Conservation (phyloP, 2,888 invertebrate species). For the Xestia xanthographa region DNA sequence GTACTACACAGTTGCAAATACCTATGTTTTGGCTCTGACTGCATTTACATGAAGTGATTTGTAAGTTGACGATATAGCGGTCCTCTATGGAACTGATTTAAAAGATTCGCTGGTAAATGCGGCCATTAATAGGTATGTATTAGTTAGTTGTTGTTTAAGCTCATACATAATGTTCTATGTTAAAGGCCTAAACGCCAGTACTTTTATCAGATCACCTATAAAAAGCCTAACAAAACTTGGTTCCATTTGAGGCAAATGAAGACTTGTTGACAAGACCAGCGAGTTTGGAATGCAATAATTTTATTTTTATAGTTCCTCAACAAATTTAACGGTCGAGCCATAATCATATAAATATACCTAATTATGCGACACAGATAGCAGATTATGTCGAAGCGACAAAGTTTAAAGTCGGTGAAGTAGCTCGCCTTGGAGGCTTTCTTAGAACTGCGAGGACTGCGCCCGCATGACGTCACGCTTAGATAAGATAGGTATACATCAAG, state of each 20-base stretch:
- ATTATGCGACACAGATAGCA: slow-evolving; percentile 24
- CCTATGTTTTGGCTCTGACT: neutral
- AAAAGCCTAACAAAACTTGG: too few relatives aligned
- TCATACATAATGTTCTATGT: too few relatives aligned
- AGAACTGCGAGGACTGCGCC: slow-evolving; percentile 54
- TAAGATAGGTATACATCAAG: neutral
- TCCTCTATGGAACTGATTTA: neutral
- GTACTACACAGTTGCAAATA: too few relatives aligned
- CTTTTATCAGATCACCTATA: too few relatives aligned
- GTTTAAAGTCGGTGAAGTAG: slow-evolving; percentile 53
- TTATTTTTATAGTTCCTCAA: neutral
- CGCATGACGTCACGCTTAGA: slow-evolving; percentile 46
- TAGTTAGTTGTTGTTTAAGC: too few relatives aligned
- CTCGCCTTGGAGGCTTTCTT: slow-evolving; percentile 65
- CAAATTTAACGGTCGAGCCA: slow-evolving; percentile 1
- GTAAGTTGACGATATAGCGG: neutral
- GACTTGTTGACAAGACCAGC: too few relatives aligned
- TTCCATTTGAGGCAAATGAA: too few relatives aligned
- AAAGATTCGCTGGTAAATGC: neutral
- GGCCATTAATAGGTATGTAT: too few relatives aligned
- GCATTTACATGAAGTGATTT: neutral
- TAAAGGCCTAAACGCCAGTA: too few relatives aligned
- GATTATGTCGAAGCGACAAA: slow-evolving; percentile 48
- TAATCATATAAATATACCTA: slow-evolving; percentile 22
- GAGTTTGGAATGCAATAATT: neutral